phyloP scores from a whole-genome alignment of 2,888 invertebrate species.

The Cheiracanthium punctorium region DNA sequence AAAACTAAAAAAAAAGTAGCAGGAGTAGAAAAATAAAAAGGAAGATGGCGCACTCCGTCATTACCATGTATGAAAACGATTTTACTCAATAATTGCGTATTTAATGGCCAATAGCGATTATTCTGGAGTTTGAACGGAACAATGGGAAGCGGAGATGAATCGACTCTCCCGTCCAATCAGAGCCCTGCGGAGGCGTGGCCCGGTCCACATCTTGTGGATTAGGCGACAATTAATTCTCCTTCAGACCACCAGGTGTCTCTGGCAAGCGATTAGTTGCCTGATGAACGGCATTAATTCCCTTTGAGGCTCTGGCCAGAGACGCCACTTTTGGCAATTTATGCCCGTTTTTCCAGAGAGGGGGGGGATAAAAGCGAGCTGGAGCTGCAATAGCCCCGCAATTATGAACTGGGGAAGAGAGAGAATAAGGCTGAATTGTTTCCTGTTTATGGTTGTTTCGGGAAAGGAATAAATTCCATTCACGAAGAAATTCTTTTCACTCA shows the following conservation, averaged over 20 bases:
- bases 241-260: conserved; percentile 69
- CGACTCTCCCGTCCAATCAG: conserved; percentile 58
- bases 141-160: conserved; percentile 67
- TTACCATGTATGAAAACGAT: conserved; percentile 70
- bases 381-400: too few species aligned
- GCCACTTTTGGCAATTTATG: conserved; percentile 60
- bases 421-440: background rate
- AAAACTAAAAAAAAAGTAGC: conserved; percentile 6
- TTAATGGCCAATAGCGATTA: conserved; percentile 71
- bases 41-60: conserved; percentile 48
- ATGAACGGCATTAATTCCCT: conserved; percentile 70
- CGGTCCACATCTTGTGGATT: conserved; percentile 61
- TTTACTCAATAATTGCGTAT: conserved; percentile 69
- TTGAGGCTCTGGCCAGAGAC: conserved; percentile 22
- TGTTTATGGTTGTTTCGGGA: background rate
- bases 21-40: conserved; percentile 25
- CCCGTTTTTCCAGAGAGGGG: conserved; percentile 4
- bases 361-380: background rate
- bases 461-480: background rate
- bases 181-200: conserved; percentile 47
- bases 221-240: conserved; percentile 70
- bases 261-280: conserved; percentile 70
- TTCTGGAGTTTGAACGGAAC: conserved; percentile 65
- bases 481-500: background rate
- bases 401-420: background rate